phyloP scores from a whole-genome alignment of 2,797 vertebrate genomes.

The Pseudotriccus pelzelni region DNA sequence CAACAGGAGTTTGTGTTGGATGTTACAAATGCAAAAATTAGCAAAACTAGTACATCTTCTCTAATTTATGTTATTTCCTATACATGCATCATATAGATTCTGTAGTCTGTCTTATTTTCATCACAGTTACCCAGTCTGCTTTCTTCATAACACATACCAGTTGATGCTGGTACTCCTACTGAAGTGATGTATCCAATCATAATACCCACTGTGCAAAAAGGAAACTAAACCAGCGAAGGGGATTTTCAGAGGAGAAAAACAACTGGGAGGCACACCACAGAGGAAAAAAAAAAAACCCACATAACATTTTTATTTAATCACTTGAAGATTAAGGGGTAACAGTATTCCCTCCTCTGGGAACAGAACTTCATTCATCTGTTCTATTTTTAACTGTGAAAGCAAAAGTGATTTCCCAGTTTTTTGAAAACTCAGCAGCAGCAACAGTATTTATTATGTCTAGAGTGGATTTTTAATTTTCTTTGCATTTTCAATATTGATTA shows the following conservation, averaged over 20 bases:
- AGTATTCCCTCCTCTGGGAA: background rate
- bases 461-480: background rate
- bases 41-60: rapidly evolving
- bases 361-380: background rate
- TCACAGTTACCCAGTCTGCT: background rate
- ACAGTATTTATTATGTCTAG: background rate
- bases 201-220: background rate
- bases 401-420: background rate
- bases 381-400: background rate
- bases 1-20: background rate
- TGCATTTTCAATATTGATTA: background rate
- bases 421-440: background rate
- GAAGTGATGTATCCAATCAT: background rate
- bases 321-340: background rate
- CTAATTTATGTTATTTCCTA: background rate
- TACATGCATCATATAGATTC: background rate
- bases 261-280: background rate
- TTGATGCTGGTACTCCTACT: background rate
- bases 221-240: background rate
- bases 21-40: background rate
- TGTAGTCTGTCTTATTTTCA: background rate
- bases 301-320: background rate
- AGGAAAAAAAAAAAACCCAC: background rate
- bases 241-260: background rate
- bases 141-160: rapidly evolving